These are phyloP conservation scores for Epinotia brunnichana DNA, from an alignment of 2,888 invertebrate genomes.

Conservation along the genomic window DNA sequence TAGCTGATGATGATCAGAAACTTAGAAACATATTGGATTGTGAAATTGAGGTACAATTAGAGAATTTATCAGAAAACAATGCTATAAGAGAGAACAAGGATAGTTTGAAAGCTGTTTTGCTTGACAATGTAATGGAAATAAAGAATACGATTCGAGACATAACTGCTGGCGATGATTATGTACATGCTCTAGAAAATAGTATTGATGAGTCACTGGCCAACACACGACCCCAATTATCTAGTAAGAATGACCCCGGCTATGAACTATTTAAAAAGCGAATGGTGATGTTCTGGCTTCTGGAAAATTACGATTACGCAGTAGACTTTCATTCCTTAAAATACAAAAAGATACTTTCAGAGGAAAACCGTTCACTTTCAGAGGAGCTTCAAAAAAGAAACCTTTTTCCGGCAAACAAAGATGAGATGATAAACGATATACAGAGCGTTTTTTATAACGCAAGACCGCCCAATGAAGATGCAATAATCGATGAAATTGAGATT, in stretches of 20 bases:
- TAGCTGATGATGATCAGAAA: conserved; percentile 57
- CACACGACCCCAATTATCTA: conserved; percentile 50
- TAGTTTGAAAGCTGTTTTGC: conserved; percentile 53
- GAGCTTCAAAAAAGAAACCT: conserved; percentile 58
- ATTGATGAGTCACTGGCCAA: conserved; percentile 63
- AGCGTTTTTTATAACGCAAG: conserved; percentile 62
- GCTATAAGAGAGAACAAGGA: conserved; percentile 54
- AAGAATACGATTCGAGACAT: conserved; percentile 56
- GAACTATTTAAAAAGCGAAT: conserved; percentile 66
- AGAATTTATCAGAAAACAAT: conserved; percentile 53
- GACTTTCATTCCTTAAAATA: conserved; percentile 60
- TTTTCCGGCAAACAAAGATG: conserved; percentile 56
- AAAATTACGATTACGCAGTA: conserved; percentile 66
- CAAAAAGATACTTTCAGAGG: conserved; percentile 56
- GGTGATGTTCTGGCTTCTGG: conserved; percentile 65
- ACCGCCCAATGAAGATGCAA: conserved; percentile 58
- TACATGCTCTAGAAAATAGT: conserved; percentile 59
- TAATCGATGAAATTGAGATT: conserved; percentile 63
- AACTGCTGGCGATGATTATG: conserved; percentile 60
- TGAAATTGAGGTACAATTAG: conserved; percentile 59
- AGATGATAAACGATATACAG: conserved; percentile 64
- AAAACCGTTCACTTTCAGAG: conserved; percentile 60
- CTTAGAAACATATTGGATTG: conserved; percentile 58
- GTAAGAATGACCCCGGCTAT: conserved; percentile 59
- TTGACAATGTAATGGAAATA: conserved; percentile 57